Evolutionary conservation across 2,113 vertebrate species (phyloP).

Genomic region (Ivindomyrus marchei): DNA sequence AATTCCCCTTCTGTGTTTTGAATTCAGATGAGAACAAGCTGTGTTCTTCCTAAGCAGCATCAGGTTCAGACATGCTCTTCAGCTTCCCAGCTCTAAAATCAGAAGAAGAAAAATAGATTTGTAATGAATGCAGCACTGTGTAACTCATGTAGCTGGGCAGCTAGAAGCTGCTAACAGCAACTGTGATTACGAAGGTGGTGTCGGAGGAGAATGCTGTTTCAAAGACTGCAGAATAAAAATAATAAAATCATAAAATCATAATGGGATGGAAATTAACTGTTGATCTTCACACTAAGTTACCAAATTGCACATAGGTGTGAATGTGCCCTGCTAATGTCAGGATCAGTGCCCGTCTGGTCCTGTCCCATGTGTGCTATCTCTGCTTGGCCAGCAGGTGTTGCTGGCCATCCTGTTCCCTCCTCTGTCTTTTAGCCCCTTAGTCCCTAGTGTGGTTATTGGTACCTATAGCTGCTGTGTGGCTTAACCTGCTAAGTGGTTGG

Average conservation of each 20-base stretch:
- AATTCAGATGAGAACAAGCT: constrained; percentile 39
- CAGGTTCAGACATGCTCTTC: neutral
- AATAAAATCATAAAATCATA: neutral
- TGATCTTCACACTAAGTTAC: neutral
- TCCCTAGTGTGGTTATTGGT: neutral
- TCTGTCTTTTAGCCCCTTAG: neutral
- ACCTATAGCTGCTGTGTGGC: neutral
- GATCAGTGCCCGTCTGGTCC: neutral
- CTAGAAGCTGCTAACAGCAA: neutral
- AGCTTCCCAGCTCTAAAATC: neutral
- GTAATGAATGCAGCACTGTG: neutral
- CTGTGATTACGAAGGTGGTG: neutral
- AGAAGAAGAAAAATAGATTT: neutral
- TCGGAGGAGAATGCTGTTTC: neutral
- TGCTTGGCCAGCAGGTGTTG: neutral
- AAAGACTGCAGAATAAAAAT: neutral
- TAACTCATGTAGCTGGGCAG: neutral
- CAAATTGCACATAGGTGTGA: neutral
- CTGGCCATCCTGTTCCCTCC: neutral
- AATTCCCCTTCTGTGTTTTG: constrained; percentile 48
- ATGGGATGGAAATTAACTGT: neutral
- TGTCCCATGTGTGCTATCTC: neutral
- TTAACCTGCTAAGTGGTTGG: neutral
- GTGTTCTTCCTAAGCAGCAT: neutral
- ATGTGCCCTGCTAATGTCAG: neutral